Base-by-base conservation (phyloP, 1,140 invertebrate genomes). In the Brachionus angularis region DNA sequence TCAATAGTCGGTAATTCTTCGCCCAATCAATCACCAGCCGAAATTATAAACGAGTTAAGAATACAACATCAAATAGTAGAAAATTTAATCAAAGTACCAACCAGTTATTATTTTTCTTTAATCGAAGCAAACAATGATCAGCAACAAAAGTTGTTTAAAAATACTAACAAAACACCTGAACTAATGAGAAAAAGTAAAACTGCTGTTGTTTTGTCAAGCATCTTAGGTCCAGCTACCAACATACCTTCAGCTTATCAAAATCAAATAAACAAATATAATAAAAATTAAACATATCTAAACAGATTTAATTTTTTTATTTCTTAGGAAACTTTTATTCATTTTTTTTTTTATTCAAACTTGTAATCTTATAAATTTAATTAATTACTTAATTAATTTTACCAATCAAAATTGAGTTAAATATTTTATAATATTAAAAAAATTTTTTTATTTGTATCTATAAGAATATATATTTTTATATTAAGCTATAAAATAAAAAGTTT, bases 101-200 rank as follows among this genome's bases (percentile, higher is more conserved):
- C 62, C 8, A 67, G 42, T 31, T 67, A 47, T 50, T 67, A 67
- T 23, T 50, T 47, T 18, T 5, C 39, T 36, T 27, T 47, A 34
- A n/a, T 67, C 5, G 62, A 67, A 34, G 33, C 62, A 23, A 67
- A 34, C 23, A 16, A 3, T 31, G 62, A 50, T 16, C 62, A 67
- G 2, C 10, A 31, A 1, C 62, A 67, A 34, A 46, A 50, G n/a
- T 36, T 67, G 25, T 67, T 67, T 16, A 67, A 50, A 67, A 50
- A 16, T 34, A 31, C 42, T 8, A 67, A 23, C 16, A 46, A 50
- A 67, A 67, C 62, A 33, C 62, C 62, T 1, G 62, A 67, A 36
- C 29, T 33, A 47, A 67, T 67, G 39, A 27, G 62, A 27, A 67
- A 67, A 33, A 67, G 62, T 33, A 67, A 67, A 47, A 67, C 62